Conservation (phyloP, 1,140 invertebrate species). For the Delia radicum region DNA sequence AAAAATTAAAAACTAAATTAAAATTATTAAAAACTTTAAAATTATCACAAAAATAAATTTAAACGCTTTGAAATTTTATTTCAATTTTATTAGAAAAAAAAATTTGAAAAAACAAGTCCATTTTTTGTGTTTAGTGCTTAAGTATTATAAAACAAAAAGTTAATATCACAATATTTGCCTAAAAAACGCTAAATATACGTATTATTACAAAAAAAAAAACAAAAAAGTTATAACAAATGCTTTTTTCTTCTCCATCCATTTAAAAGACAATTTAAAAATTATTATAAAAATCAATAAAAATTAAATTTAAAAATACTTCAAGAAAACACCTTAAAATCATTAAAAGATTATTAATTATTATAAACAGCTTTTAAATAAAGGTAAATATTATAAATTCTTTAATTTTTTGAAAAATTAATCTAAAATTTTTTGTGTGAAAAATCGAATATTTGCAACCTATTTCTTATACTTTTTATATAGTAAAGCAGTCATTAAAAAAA, state of each 20-base stretch:
- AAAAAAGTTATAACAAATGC: constrained; percentile 12
- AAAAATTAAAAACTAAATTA: constrained; percentile 11
- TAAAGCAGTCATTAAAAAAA: neutral
- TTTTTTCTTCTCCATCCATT: constrained; percentile 23
- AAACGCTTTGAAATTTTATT: neutral
- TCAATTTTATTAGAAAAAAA: neutral
- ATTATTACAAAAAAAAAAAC: constrained; percentile 6
- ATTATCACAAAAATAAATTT: no score
- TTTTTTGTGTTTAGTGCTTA: constrained; percentile 29
- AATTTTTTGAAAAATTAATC: neutral
- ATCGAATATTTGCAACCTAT: neutral
- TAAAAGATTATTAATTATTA: neutral
- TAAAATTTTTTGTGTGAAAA: neutral
- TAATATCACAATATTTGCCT: neutral
- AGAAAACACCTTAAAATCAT: neutral
- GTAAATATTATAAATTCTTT: neutral
- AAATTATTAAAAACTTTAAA: neutral
- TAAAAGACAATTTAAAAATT: constrained; percentile 8
- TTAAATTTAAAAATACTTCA: neutral
- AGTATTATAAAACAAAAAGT: constrained; percentile 17
- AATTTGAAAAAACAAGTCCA: no score
- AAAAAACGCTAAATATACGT: constrained; percentile 21
- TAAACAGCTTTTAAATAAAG: neutral
- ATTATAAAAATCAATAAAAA: neutral
- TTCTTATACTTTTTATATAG: neutral